Evolutionary conservation across 2,888 invertebrate genomes (phyloP), one percentile per base, ranked within the genome.

Genomic region (Synergus laeviventris): DNA sequence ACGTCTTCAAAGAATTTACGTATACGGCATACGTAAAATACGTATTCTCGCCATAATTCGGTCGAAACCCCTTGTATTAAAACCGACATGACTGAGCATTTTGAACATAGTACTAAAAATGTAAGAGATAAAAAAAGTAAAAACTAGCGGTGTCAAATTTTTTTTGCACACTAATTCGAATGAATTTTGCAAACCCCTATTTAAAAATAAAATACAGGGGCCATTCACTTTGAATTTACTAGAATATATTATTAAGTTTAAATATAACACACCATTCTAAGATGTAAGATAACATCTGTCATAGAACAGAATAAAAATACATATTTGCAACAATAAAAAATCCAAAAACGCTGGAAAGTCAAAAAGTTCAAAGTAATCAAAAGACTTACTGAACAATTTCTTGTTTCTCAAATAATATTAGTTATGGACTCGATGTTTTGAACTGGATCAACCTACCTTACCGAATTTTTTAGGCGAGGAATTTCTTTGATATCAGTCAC

Each of bases 401-500:
- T 56, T 8, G 11, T 56, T 56, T n/a, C 21, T 11, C 11, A 21
- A 56, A n/a, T 21, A 18, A 21, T 11, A 18, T 56, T 56, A 14
- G 54, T 18, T 14, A 21, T 2, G 11, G 54, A 56, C 11, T 56
- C 21, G n/a, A 56, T 9, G 18, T 56, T 56, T 56, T 21, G 54
- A 56, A 9, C 21, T 16, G 5, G n/a, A 18, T 56, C 54, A 18
- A 54, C 8, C n/a, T 2, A 18, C 54, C 3, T 56, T 21, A 4
- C 12, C 21, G 56, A 56, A 56, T 21, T 18, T 56, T 56, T 12
- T 18, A 11, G 4, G 21, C 56, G 18, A 8, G 11, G 18, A 56
- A 56, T 70, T 70, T 45, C 42, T 49, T 62, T 16, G 66, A 70
- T 31, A 21, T 21, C 66, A 70, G 70, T 70, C 70, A 70, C 45